Base-by-base conservation (phyloP, 1,140 invertebrate genomes). In the Drosophila nigromelanica region DNA sequence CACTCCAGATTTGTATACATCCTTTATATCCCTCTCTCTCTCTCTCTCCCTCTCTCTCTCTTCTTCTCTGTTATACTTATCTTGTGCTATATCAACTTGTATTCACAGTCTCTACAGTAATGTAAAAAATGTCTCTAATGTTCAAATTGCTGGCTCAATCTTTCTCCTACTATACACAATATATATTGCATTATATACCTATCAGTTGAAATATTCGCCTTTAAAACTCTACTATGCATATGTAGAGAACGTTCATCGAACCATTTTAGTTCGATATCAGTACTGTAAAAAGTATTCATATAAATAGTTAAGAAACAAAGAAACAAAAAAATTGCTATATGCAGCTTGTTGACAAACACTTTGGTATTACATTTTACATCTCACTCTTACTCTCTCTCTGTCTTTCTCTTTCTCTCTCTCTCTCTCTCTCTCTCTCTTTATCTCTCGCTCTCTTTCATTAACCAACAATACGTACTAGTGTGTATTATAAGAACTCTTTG, bases 401-500 rank as follows among this genome's bases (percentile, higher is more conserved):
- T 35, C 30, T 69, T 35, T 68, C 37, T 50, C 54, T 33, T 15
- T 51, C 14, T 61, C 8, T 39, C 8, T 40, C 14, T 50, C 3
- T 18, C 6, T 40, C 14, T 37, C 11, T 11, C 6, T 18, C 18
- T 58, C 14, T 21, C 10, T 6, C 14, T 27, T 11, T 8, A 11
- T 45, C 15, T 61, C 12, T 37, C 52, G 30, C 33, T 55, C 58
- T 55, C 27, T 54, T 42, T 35, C 42, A 14, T 40, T 21, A 12
- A 47, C n/a, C 58, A 52, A 64, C 51, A 39, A 69, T 59, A 68
- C 40, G 45, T 45, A 74, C 71, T 80, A 72, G 61, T 80, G 64
- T 80, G 78, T 80, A 80, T 80, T 61, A 67, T 80, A 61, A 64
- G 73, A 67, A 67, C 35, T 50, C 54, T 56, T 75, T 81, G 79